A percentile compares a stretch with the other conserved stretches of the same genome.
These are phyloP conservation scores for Papilio demoleus DNA, from an alignment of 2,888 invertebrate genomes.

Conservation along the genomic window DNA sequence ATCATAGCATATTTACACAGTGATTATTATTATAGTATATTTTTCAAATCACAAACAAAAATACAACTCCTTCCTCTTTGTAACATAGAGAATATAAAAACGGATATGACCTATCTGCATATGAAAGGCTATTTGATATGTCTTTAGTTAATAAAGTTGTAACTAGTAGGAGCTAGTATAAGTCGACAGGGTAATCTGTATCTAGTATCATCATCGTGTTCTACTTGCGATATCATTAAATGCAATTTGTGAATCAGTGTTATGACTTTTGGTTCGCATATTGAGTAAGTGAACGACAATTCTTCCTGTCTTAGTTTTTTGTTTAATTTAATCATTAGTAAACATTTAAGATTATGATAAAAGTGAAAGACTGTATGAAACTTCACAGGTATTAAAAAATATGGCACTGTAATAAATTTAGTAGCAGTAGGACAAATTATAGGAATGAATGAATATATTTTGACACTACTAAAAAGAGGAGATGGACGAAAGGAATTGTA, in stretches of 20 bases:
- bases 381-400: not conserved
- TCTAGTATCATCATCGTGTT: constrained; percentile 5
- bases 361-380: not conserved
- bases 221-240: not conserved
- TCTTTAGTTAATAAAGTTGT: no score
- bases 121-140: no score
- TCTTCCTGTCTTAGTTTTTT: not conserved
- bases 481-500: not conserved
- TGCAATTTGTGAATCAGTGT: not conserved
- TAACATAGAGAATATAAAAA: no score
- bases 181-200: not conserved
- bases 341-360: not conserved
- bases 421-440: no score
- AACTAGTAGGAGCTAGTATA: constrained; percentile 5
- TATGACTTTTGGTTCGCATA: not conserved
- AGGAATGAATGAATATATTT: no score
- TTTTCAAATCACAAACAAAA: no score
- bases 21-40: no score
- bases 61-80: no score
- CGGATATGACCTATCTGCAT: no score
- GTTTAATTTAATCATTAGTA: not conserved
- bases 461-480: not conserved
- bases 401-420: not conserved
- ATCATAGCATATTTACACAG: no score
- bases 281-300: not conserved